phyloP scores from a whole-genome alignment of 2,797 vertebrate genomes.

The Fundulus diaphanus region DNA sequence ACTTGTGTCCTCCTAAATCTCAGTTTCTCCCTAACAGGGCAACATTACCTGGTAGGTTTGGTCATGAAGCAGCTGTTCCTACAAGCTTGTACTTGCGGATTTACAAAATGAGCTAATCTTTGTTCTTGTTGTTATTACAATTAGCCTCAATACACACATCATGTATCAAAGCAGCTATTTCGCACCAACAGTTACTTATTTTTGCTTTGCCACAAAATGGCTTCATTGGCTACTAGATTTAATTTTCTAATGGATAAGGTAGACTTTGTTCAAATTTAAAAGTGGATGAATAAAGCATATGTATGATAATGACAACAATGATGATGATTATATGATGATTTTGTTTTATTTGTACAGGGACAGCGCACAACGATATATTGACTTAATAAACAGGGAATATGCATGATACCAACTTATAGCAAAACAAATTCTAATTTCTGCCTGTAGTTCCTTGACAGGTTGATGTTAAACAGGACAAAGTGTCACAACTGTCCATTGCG shows the following conservation, averaged over 20 bases:
- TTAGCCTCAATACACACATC: background rate
- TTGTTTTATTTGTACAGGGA: too few relatives aligned
- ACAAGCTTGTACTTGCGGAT: background rate
- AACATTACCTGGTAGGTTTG: slow-evolving; percentile 14
- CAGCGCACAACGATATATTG: too few relatives aligned
- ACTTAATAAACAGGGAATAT: too few relatives aligned
- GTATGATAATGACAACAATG: too few relatives aligned
- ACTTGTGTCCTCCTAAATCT: slow-evolving; percentile 12
- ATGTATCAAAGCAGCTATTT: background rate
- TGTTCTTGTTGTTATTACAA: background rate
- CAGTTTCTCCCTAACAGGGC: slow-evolving; percentile 17
- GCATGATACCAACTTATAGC: too few relatives aligned
- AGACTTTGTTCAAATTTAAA: background rate
- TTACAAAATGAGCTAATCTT: background rate
- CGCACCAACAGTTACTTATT: too few relatives aligned
- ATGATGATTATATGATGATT: too few relatives aligned
- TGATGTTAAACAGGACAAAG: too few relatives aligned
- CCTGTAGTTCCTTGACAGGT: too few relatives aligned
- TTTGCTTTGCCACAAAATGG: background rate
- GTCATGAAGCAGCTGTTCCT: slow-evolving; percentile 13
- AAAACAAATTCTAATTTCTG: too few relatives aligned
- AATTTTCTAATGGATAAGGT: background rate
- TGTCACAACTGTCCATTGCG: too few relatives aligned
- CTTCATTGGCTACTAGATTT: background rate
- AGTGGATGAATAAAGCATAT: too few relatives aligned